These are phyloP conservation scores for Rhinolophus sinicus DNA, from an alignment of 2,113 vertebrate genomes.

Conservation along the genomic window DNA sequence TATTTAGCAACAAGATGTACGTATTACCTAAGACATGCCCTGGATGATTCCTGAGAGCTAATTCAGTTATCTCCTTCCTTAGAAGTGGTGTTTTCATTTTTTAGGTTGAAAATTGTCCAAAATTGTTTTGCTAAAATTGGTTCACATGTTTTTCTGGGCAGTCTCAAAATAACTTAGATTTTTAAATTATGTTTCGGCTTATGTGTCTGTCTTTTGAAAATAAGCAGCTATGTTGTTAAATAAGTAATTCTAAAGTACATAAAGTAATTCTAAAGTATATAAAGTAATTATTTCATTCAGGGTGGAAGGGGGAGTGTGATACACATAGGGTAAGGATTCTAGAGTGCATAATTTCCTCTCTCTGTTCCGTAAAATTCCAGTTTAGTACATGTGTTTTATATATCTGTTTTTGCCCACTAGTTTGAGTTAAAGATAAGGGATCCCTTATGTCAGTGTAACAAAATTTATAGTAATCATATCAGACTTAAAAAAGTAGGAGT, in stretches of 20 bases:
- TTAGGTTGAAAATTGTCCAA: not conserved
- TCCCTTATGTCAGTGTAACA: not conserved
- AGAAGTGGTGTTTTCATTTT: not conserved
- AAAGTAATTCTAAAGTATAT: not conserved
- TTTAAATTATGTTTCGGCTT: not conserved
- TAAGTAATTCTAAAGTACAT: not conserved
- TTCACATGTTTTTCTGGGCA: not conserved
- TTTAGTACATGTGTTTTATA: not conserved
- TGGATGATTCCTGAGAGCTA: not conserved
- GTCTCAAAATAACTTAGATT: not conserved
- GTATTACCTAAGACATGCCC: not conserved
- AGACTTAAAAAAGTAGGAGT: not conserved
- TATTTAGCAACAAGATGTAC: not conserved
- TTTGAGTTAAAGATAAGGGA: not conserved
- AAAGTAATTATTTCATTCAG: not conserved
- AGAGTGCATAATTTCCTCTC: not conserved
- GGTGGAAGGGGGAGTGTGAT: not conserved
- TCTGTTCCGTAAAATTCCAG: not conserved
- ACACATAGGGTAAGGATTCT: not conserved
- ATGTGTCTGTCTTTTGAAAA: not conserved
- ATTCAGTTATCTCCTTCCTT: not conserved
- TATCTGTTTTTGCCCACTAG: not conserved
- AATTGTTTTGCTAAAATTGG: not conserved
- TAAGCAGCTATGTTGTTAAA: not conserved
- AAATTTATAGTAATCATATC: not conserved